These are phyloP conservation scores for Vollenhovia emeryi DNA, from an alignment of 1,140 invertebrate genomes.

Conservation along the genomic window DNA sequence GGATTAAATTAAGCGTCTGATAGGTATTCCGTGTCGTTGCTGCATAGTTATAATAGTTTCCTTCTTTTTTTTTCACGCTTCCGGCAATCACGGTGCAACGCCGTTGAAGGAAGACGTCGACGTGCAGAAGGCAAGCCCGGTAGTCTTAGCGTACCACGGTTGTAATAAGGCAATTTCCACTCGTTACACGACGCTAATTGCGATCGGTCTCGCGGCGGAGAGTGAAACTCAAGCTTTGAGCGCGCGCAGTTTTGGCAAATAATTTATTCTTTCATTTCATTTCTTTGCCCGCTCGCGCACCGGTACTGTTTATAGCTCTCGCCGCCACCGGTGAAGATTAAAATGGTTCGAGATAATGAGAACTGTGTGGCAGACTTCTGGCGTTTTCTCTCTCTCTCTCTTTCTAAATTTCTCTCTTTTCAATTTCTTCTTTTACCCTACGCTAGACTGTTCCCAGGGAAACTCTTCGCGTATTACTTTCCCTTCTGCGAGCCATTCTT, in stretches of 20 bases:
- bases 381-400: constrained; percentile 29
- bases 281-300: constrained; percentile 61
- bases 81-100: background rate
- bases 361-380: constrained; percentile 66
- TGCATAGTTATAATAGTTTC: background rate
- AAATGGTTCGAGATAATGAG: constrained; percentile 77
- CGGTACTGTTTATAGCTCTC: constrained; percentile 74
- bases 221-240: constrained; percentile 55
- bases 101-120: background rate
- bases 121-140: background rate
- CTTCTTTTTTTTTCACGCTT: background rate
- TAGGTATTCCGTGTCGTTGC: background rate
- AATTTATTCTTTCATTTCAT: constrained; percentile 78
- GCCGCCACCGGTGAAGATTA: constrained; percentile 74
- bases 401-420: constrained; percentile 23
- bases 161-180: constrained; percentile 27
- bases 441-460: background rate
- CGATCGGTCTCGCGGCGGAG: constrained; percentile 3
- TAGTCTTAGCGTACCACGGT: constrained; percentile 8
- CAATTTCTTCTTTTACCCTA: constrained; percentile 22
- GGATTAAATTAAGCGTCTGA: constrained; percentile 7
- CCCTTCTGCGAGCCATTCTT: constrained; percentile 22
- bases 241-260: constrained; percentile 62
- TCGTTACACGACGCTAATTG: constrained; percentile 57
- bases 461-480: constrained; percentile 62